Evolutionary conservation across 1,140 invertebrate species (phyloP).

Genomic region (Drosophila pseudoananassae): DNA sequence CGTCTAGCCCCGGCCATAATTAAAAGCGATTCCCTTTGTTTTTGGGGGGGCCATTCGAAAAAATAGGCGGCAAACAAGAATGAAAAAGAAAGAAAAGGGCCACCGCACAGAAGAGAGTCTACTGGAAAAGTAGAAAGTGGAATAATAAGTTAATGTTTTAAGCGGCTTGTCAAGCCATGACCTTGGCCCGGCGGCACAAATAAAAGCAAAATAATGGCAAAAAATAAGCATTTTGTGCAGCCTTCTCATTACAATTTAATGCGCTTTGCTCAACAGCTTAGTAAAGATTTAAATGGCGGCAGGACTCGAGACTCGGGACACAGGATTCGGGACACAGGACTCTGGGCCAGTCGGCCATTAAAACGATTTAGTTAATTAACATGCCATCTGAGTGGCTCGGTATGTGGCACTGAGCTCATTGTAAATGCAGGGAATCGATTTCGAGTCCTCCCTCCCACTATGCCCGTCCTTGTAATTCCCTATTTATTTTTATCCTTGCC

Average conservation of each 20-base stretch:
- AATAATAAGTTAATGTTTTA: slow-evolving; percentile 78
- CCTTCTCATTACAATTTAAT: slow-evolving; percentile 75
- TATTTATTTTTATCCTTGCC: neutral
- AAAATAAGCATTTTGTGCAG: slow-evolving; percentile 59
- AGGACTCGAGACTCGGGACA: neutral
- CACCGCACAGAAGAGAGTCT: neutral
- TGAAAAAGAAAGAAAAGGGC: slow-evolving; percentile 3
- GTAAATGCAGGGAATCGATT: slow-evolving; percentile 51
- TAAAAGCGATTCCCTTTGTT: slow-evolving; percentile 58
- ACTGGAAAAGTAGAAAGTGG: slow-evolving; percentile 12
- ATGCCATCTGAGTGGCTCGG: slow-evolving; percentile 37
- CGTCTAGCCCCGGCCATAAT: slow-evolving; percentile 57
- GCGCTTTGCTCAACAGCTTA: slow-evolving; percentile 72
- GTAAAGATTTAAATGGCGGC: slow-evolving; percentile 64
- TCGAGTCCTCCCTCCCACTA: neutral
- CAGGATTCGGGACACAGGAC: neutral
- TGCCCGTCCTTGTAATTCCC: neutral
- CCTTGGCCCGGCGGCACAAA: slow-evolving; percentile 51
- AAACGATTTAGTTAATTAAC: slow-evolving; percentile 60
- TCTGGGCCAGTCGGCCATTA: slow-evolving; percentile 29
- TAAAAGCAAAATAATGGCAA: slow-evolving; percentile 27
- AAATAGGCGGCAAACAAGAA: neutral
- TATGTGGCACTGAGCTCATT: slow-evolving; percentile 33
- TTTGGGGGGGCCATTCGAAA: neutral
- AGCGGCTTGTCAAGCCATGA: slow-evolving; percentile 67